Conservation (phyloP, 2,113 vertebrate species). For the Calidris pygmaea region DNA sequence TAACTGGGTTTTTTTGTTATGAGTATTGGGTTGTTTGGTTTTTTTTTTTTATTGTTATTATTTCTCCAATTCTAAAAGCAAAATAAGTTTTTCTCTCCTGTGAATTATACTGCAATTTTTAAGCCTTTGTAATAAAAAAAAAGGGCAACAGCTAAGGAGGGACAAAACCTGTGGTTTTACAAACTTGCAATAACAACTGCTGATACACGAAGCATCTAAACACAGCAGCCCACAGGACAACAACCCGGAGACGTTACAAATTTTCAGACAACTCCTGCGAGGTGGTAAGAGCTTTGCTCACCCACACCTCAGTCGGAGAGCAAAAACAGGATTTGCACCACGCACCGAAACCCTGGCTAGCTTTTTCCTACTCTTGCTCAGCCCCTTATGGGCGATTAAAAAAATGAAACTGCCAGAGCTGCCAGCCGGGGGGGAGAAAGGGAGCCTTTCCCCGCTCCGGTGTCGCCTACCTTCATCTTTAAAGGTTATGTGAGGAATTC, state of each 20-base stretch:
- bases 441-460: background rate
- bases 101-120: background rate
- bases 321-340: background rate
- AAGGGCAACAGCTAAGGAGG: conserved; percentile 24
- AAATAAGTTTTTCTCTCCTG: background rate
- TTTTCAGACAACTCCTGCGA: conserved; percentile 14
- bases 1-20: background rate
- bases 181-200: conserved; percentile 70
- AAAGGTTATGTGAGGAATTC: conserved; percentile 87
- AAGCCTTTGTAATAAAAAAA: background rate
- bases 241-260: conserved; percentile 17
- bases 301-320: background rate
- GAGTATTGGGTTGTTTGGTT: fast-evolving
- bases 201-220: conserved; percentile 73
- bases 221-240: conserved; percentile 58
- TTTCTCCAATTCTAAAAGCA: background rate
- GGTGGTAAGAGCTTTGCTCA: background rate
- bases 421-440: background rate
- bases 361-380: background rate
- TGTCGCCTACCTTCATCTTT: conserved; percentile 92
- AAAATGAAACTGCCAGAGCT: background rate
- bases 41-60: fast-evolving
- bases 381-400: background rate
- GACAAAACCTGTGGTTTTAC: conserved; percentile 70
- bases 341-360: background rate